Conservation (phyloP, 2,113 vertebrate genomes). For the Chaetops frenatus region DNA sequence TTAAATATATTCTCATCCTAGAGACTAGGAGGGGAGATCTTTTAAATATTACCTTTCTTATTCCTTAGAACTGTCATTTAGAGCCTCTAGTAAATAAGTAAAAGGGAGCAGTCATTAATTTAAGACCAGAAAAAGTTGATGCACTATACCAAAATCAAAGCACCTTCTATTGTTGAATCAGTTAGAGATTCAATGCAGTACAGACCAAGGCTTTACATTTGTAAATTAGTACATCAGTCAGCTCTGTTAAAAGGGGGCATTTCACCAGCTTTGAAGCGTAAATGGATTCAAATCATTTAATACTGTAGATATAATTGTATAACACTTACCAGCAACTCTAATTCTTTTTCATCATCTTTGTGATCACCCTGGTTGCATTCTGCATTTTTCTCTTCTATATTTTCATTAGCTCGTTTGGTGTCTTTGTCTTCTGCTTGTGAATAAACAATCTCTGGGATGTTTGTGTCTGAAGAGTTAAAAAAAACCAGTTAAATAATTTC, state of each 20-base stretch:
- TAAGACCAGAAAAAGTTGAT: conserved; percentile 58
- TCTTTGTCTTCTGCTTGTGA: conserved; percentile 63
- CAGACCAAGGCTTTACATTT: conserved; percentile 48
- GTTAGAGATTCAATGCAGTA: conserved; percentile 44
- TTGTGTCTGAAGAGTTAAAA: conserved; percentile 66
- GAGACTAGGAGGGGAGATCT: conserved; percentile 21
- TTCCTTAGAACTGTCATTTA: conserved; percentile 57
- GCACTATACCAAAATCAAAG: conserved; percentile 59
- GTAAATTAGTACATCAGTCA: conserved; percentile 67
- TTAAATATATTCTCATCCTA: background rate
- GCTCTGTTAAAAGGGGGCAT: conserved; percentile 55
- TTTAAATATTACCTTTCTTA: conserved; percentile 14
- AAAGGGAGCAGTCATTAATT: conserved; percentile 65
- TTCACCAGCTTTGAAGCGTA: conserved; percentile 62
- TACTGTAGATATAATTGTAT: conserved; percentile 58
- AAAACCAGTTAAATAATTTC: conserved; percentile 22
- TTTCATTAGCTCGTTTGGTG: conserved; percentile 39
- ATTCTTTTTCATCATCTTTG: conserved; percentile 70
- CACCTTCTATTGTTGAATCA: conserved; percentile 61
- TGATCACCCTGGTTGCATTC: conserved; percentile 46
- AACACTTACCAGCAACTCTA: conserved; percentile 77
- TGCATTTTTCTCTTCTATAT: conserved; percentile 53
- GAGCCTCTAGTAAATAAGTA: conserved; percentile 43
- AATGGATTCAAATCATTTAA: conserved; percentile 63
- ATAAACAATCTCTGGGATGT: conserved; percentile 71